These are phyloP conservation scores for Prionailurus bengalensis DNA, from an alignment of 2,113 vertebrate genomes.

Conservation along the genomic window DNA sequence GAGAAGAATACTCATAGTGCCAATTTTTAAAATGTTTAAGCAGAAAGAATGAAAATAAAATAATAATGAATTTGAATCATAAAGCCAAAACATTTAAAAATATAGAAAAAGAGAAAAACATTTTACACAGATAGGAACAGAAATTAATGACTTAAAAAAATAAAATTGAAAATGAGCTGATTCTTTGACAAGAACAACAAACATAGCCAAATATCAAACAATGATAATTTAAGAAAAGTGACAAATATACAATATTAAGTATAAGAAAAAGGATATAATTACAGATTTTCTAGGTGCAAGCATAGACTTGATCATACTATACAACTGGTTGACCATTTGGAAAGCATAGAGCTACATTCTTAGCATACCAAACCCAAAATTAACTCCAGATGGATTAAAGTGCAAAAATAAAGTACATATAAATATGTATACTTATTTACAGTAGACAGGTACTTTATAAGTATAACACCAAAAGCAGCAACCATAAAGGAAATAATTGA, in stretches of 20 bases:
- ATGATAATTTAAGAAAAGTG: neutral
- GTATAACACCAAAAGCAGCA: neutral
- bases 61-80: constrained; percentile 9
- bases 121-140: neutral
- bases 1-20: neutral
- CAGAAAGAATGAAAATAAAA: neutral
- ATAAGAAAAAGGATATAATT: neutral
- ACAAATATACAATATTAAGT: neutral
- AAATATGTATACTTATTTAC: neutral
- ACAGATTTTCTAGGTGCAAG: constrained; percentile 4
- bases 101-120: neutral
- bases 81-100: neutral
- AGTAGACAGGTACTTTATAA: neutral
- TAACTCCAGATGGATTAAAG: neutral
- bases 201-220: neutral
- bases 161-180: neutral
- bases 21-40: neutral
- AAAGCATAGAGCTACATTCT: neutral
- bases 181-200: neutral
- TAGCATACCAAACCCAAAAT: neutral
- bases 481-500: neutral
- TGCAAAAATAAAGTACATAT: neutral
- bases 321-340: neutral
- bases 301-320: neutral
- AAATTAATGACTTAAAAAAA: neutral